Conservation (phyloP, 1,140 invertebrate species). For the Drosophila azteca region DNA sequence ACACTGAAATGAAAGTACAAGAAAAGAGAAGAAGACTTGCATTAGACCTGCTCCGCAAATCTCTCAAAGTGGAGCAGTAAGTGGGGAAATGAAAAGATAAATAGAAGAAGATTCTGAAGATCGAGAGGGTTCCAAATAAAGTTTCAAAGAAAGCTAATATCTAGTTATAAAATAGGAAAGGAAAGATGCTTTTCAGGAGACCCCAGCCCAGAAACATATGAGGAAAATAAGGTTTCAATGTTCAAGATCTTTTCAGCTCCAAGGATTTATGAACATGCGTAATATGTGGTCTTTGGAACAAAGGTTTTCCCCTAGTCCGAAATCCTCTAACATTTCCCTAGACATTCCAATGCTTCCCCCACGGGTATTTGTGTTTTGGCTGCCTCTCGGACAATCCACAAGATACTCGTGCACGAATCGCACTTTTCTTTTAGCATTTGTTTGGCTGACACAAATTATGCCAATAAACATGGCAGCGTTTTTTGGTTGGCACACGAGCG, state of each 20-base stretch:
- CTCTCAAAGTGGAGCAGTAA: slow-evolving; percentile 3
- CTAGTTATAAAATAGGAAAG: no score
- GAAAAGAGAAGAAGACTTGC: slow-evolving; percentile 52
- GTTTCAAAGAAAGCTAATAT: not conserved
- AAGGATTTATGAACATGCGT: no score
- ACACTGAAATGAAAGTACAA: slow-evolving; percentile 79
- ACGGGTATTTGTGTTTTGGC: slow-evolving; percentile 33
- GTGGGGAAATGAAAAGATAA: slow-evolving; percentile 1
- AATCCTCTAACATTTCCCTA: not conserved
- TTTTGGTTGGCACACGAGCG: slow-evolving; percentile 32
- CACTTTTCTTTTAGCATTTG: slow-evolving; percentile 30
- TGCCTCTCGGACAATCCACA: slow-evolving; percentile 16
- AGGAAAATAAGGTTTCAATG: no score
- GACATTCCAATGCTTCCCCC: slow-evolving; percentile 23
- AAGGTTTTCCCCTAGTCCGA: no score
- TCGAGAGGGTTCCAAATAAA: not conserved
- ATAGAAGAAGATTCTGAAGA: slow-evolving; percentile 1
- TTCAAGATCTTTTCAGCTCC: no score
- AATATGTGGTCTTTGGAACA: no score
- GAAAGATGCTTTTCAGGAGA: no score
- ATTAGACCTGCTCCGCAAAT: slow-evolving; percentile 51
- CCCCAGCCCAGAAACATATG: no score
- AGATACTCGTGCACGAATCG: slow-evolving; percentile 11
- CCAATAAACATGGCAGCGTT: slow-evolving; percentile 62
- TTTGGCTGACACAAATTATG: slow-evolving; percentile 65